Base-by-base conservation (phyloP, 2,888 invertebrate genomes). In the Mythimna vitellina region DNA sequence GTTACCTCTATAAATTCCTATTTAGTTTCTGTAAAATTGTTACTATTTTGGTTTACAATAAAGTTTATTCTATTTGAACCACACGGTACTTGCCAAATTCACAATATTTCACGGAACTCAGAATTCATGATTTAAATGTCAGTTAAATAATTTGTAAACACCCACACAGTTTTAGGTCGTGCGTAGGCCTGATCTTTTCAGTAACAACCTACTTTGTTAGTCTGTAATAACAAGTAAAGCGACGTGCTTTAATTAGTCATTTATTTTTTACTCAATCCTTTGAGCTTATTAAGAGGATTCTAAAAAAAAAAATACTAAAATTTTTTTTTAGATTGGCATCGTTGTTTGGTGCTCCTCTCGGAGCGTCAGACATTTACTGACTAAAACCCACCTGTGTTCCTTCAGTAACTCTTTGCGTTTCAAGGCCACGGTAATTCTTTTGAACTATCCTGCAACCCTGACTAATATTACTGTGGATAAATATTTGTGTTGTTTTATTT, bases 101-200 rank as follows among this genome's bases (percentile, higher is more conserved):
- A 42, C 14, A 54, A 38, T 20, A 51, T 38, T 51, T 69, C 7
- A 46, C 14, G 7, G 17, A 53, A 68, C n/a, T 12, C 22, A 22
- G 7, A 25, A 46, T 12, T 57, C n/a, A 46, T 17, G 35, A n/a
- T 20, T 14, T 22, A 60, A 60, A 61, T 12, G 22, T 51, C 20
- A 17, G 8, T 64, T 7, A 17, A 75, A 53, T 51, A 38, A 65
- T n/a, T 68, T 29, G 14, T 42, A 14, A 49, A 74, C 56, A 51
- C 54, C 65, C 51, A 72, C 58, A 12, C 46, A 38, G 68, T 71
- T 61, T 22, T 7, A 29, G 51, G 46, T 46, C 6, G 38, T 29
- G 22, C 51, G 56, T 62, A 17, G 32, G n/a, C 3, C 25, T 25
- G n/a, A 58, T 14, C 35, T 38, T 56, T 29, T 57, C 9, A 38